phyloP scores from a whole-genome alignment of 2,888 invertebrate genomes.

The Agrilus cyanescens region DNA sequence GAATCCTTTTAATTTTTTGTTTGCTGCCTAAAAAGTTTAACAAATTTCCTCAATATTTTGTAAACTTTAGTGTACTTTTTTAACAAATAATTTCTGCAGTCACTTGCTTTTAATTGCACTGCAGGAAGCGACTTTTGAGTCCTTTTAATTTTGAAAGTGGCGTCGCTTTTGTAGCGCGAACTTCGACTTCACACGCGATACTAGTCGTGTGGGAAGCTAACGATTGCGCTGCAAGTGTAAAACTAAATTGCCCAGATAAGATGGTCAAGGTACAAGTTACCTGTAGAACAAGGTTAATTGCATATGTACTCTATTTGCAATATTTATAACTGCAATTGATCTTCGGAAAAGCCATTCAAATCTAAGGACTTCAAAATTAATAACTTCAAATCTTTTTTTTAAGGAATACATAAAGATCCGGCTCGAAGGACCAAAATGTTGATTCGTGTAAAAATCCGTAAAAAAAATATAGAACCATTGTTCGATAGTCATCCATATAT shows the following conservation, averaged over 20 bases:
- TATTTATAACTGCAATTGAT: no score
- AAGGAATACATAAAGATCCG: background rate
- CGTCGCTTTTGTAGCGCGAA: background rate
- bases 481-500: no score
- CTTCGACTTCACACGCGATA: background rate
- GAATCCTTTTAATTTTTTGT: background rate
- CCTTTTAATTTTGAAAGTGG: background rate
- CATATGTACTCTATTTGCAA: no score
- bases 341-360: no score
- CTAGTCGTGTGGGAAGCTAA: background rate
- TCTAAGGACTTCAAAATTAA: no score
- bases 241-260: slow-evolving; percentile 23
- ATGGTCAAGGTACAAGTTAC: slow-evolving; percentile 24
- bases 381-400: background rate
- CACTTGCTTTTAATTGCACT: no score
- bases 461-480: no score
- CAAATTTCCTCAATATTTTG: no score
- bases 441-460: no score
- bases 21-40: no score
- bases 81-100: no score
- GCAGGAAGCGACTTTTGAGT: background rate
- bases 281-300: slow-evolving; percentile 11
- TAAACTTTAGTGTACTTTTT: no score
- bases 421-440: background rate
- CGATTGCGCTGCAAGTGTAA: slow-evolving; percentile 5